These are phyloP conservation scores for Ciconia maguari DNA, from an alignment of 2,113 vertebrate genomes.

Conservation along the genomic window DNA sequence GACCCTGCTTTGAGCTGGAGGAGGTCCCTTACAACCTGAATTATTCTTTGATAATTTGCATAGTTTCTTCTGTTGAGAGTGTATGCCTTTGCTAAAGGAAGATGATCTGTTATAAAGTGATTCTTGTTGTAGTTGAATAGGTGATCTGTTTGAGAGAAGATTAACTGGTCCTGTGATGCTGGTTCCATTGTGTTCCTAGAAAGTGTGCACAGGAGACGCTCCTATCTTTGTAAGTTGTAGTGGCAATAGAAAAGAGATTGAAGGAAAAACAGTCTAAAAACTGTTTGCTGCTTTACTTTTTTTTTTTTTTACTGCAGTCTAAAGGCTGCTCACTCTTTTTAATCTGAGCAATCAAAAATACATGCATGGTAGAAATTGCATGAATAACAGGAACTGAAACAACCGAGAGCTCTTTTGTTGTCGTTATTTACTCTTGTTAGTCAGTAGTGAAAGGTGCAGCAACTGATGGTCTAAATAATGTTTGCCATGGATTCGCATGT, in stretches of 20 bases:
- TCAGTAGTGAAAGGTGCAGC: neutral
- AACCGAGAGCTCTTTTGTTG: neutral
- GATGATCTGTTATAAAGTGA: neutral
- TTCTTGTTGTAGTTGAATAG: neutral
- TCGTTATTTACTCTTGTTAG: neutral
- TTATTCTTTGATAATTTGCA: neutral
- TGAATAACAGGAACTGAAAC: neutral
- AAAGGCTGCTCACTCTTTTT: neutral
- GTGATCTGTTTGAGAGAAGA: neutral
- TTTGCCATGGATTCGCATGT: neutral
- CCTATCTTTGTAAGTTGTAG: neutral
- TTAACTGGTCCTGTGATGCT: neutral
- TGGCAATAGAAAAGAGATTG: neutral
- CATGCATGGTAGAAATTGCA: neutral
- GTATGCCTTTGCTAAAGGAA: neutral
- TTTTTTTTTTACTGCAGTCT: neutral
- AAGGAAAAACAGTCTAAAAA: neutral
- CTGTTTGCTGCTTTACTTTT: neutral
- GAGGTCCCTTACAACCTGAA: neutral
- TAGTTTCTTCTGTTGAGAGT: neutral
- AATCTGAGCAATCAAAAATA: neutral
- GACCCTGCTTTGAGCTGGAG: neutral
- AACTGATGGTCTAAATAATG: rapidly evolving
- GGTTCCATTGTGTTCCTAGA: neutral
- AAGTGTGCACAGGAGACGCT: neutral